Evolutionary conservation across 53 echinoderm and acorn worm genomes (phyloP), one percentile per base, ranked within the genome.

Genomic region (Echinometra lucunter): DNA sequence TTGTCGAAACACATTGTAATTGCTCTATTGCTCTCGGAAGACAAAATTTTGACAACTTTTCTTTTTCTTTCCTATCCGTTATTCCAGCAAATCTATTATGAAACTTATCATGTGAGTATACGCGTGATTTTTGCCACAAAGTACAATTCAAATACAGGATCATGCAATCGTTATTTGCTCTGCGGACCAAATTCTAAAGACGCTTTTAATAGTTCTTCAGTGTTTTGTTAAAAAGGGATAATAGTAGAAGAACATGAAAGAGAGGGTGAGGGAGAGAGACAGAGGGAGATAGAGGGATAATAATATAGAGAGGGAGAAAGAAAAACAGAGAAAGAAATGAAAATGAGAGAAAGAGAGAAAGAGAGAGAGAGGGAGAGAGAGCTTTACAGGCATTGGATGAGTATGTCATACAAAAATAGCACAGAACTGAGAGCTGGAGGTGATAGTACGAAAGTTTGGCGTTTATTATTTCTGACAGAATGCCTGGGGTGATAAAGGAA

Each of bases 381-480:
- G 53, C 1, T 53, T 53, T 53, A 30, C 11, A 55, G 10, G 56
- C 16, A 55, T 88, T 56, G 57, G 53, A 15, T 56, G 16, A 16
- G 88, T 88, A 40, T 83, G 44, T 83, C 83, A 83, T 45, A 49
- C 49, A 55, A 88, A 53, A 88, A 57, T 88, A 53, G 44, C 88
- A 53, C 53, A 47, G 37, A 89, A 37, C 37, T 30, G 60, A 58
- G 30, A 89, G 38, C 34, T 28, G 30, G 28, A 89, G 40, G 60
- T 89, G 60, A 66, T 44, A 70, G 70, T 91, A 45, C 2, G 69
- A 91, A 91, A 70, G 45, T 69, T n/a, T 1, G 70, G 69, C 70
- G 45, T 67, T 69, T 67, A 91, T 69, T 67, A 91, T 67, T 45
- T 44, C 45, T 45, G 69, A 91, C 45, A 91, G 91, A 91, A 37